Conservation (phyloP, 2,797 vertebrate genomes). For the Tangara arthus region DNA sequence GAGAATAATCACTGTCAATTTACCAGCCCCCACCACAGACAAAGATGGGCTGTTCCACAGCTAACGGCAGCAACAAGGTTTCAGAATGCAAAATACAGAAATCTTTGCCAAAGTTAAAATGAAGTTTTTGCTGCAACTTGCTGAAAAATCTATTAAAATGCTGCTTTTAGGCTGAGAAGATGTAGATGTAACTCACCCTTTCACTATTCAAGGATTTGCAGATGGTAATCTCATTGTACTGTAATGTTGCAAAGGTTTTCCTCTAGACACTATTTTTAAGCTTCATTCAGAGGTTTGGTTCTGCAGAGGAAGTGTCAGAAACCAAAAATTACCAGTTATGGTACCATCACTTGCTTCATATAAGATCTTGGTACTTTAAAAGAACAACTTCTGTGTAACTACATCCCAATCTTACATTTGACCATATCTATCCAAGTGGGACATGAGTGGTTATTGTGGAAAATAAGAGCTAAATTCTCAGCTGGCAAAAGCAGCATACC, state of each 20-base stretch:
- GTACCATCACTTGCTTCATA: not conserved
- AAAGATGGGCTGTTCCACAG: not conserved
- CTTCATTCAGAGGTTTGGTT: not conserved
- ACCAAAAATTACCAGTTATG: not conserved
- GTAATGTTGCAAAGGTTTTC: not conserved
- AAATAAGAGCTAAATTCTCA: not conserved
- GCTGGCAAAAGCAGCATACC: not conserved
- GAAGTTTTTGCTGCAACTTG: not conserved
- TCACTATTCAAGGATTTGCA: not conserved
- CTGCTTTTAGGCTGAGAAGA: not conserved
- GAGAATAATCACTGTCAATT: not conserved
- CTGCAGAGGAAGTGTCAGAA: not conserved
- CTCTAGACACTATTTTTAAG: not conserved
- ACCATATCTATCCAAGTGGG: not conserved
- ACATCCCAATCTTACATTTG: not conserved
- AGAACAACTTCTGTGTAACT: not conserved
- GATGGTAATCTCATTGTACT: not conserved
- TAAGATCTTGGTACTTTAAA: not conserved
- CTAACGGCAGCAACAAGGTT: not conserved
- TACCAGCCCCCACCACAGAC: not conserved
- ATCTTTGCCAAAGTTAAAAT: not conserved
- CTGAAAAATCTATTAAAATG: not conserved
- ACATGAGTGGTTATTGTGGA: not conserved
- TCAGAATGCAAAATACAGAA: not conserved
- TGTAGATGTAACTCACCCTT: not conserved